Evolutionary conservation across 1,140 invertebrate species (phyloP).

Genomic region (Microplitis mediator): DNA sequence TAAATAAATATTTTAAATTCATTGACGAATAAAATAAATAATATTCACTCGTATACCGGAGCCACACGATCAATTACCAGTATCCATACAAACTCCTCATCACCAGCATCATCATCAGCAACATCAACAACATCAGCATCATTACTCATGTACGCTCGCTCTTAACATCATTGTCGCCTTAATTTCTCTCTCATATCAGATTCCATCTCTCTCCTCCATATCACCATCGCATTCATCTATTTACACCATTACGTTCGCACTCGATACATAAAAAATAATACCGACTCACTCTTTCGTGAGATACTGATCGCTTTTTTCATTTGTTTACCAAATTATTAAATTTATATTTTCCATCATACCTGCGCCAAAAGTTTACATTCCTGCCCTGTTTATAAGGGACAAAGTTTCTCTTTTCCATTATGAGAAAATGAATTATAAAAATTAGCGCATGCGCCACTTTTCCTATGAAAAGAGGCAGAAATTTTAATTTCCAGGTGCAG

Average conservation of each 20-base stretch:
- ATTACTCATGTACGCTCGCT: slow-evolving; percentile 28
- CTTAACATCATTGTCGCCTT: slow-evolving; percentile 29
- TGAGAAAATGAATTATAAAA: too few species aligned
- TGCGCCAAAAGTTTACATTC: too few species aligned
- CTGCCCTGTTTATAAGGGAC: too few species aligned
- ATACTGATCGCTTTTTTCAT: slow-evolving; percentile 18
- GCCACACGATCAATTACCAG: too few species aligned
- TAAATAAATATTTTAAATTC: background rate
- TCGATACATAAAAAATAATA: slow-evolving; percentile 21
- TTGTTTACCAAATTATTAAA: slow-evolving; percentile 25
- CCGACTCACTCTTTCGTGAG: slow-evolving; percentile 15
- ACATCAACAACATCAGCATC: slow-evolving; percentile 38
- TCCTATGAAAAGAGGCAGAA: too few species aligned
- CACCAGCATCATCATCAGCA: background rate
- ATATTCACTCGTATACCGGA: slow-evolving; percentile 6
- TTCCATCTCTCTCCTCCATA: slow-evolving; percentile 35
- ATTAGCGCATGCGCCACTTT: too few species aligned
- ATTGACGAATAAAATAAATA: background rate
- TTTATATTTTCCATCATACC: background rate
- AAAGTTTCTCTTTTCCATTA: too few species aligned
- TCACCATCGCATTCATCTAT: slow-evolving; percentile 48
- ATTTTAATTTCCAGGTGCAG: too few species aligned
- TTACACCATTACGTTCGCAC: slow-evolving; percentile 43
- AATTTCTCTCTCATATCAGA: background rate
- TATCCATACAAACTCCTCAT: background rate